A percentile compares a stretch with the other conserved stretches of the same genome.
phyloP scores from a whole-genome alignment of 2,888 invertebrate genomes.

The Steromphala cineraria region DNA sequence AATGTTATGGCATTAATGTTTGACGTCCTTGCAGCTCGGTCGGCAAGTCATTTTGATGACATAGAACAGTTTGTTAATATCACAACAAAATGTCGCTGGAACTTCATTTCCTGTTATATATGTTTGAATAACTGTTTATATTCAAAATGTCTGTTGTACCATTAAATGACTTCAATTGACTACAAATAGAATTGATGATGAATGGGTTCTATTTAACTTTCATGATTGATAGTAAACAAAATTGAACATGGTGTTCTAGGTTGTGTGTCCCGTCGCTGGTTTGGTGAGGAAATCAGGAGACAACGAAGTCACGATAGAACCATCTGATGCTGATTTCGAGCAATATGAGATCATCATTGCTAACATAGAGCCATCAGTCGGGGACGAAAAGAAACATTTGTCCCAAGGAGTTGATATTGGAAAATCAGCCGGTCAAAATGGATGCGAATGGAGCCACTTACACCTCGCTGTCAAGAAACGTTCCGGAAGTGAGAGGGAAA shows the following conservation, averaged over 20 bases:
- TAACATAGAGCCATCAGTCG: constrained; percentile 37
- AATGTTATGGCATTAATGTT: no score
- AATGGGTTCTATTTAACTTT: no score
- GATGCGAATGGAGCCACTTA: constrained; percentile 40
- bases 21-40: no score
- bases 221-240: no score
- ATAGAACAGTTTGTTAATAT: no score
- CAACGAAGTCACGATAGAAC: constrained; percentile 36
- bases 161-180: no score
- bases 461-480: constrained; percentile 47
- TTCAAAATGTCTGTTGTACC: no score
- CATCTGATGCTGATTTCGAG: constrained; percentile 40
- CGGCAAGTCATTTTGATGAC: no score
- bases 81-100: no score
- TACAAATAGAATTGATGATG: no score
- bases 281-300: constrained; percentile 6
- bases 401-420: constrained; percentile 27
- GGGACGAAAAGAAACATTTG: not conserved
- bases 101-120: no score
- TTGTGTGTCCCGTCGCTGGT: constrained; percentile 37
- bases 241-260: constrained; percentile 4
- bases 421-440: constrained; percentile 7
- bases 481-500: not conserved
- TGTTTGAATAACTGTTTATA: no score
- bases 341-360: constrained; percentile 49